Percentiles rank a stretch among this genome's conserved stretches.
Evolutionary conservation across 1,140 invertebrate species (phyloP).

Genomic region (Lepidurus packardi): DNA sequence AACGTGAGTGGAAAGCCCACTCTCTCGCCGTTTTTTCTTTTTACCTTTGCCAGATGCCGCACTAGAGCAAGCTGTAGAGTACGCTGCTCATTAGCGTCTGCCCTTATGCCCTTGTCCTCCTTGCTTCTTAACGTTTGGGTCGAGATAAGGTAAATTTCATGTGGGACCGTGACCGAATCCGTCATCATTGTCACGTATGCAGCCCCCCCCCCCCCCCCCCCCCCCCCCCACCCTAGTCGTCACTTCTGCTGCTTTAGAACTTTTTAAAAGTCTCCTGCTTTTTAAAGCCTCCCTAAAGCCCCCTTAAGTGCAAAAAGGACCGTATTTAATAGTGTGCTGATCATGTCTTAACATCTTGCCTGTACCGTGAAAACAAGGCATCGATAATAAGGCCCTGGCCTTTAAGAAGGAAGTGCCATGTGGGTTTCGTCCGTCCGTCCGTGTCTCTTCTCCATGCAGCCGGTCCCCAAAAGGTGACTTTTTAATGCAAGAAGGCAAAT

Average conservation of each 20-base stretch:
- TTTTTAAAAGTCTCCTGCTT: too few species aligned
- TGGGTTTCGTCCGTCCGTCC: background rate
- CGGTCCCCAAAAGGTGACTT: background rate
- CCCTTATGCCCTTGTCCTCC: background rate
- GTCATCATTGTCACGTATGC: background rate
- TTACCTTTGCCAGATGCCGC: background rate
- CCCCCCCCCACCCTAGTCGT: too few species aligned
- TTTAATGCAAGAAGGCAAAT: background rate
- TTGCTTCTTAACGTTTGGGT: too few species aligned
- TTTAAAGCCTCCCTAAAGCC: too few species aligned
- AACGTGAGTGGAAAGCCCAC: background rate
- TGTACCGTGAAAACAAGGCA: background rate
- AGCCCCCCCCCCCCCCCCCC: too few species aligned
- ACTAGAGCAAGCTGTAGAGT: background rate
- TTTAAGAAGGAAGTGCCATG: slow-evolving; percentile 10
- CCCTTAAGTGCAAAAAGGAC: background rate
- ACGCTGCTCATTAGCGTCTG: background rate
- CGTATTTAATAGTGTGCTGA: background rate
- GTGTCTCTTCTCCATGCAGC: background rate
- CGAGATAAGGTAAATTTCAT: background rate
- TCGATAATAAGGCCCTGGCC: background rate
- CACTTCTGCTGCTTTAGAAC: background rate
- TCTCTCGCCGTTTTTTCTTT: background rate
- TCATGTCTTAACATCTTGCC: background rate
- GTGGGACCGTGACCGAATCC: background rate